Evolutionary conservation across 2,113 vertebrate species (phyloP), one percentile per base, ranked within the genome.

Genomic region (Coryphaenoides rupestris): DNA sequence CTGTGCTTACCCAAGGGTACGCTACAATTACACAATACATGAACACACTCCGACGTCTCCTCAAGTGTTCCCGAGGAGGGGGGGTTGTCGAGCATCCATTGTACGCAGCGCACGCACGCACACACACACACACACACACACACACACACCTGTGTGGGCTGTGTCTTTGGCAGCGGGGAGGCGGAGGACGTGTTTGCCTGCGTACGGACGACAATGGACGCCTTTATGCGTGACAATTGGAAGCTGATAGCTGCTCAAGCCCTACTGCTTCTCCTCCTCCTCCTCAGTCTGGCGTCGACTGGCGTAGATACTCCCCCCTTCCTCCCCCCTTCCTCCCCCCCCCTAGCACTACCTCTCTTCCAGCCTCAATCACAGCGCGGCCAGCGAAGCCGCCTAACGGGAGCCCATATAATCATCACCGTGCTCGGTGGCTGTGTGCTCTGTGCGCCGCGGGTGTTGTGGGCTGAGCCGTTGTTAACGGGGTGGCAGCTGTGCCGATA

Each of bases 401-500:
- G 77, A 71, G 75, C 73, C 58, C 33, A 9, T 40, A 66, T 89
- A 87, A 89, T 88, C 82, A 86, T 78, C 80, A n/a, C n/a, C n/a
- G n/a, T n/a, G n/a, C 64, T 60, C 73, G 78, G 80, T 68, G 52
- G 84, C 79, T 81, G 73, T 82, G 81, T n/a, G n/a, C n/a, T n/a
- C n/a, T n/a, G n/a, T n/a, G n/a, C n/a, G n/a, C n/a, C n/a, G 81
- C 72, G 67, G 78, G 68, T 68, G 61, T 57, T 74, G 77, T 40
- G 7, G 6, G 33, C 33, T 40, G 9, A 72, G 68, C 79, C 79
- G 83, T 82, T 86, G 80, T 86, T 86, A 85, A 78, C 69, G 62
- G n/a, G n/a, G 78, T 73, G 23, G 82, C 83, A 84, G 87, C 83
- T 84, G 79, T 46, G 50, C 76, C 78, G 84, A 85, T 78, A 80